Percentiles rank a stretch among this genome's conserved stretches.
Conservation (phyloP, 2,888 invertebrate species). For the Himalopsyche tibetana region DNA sequence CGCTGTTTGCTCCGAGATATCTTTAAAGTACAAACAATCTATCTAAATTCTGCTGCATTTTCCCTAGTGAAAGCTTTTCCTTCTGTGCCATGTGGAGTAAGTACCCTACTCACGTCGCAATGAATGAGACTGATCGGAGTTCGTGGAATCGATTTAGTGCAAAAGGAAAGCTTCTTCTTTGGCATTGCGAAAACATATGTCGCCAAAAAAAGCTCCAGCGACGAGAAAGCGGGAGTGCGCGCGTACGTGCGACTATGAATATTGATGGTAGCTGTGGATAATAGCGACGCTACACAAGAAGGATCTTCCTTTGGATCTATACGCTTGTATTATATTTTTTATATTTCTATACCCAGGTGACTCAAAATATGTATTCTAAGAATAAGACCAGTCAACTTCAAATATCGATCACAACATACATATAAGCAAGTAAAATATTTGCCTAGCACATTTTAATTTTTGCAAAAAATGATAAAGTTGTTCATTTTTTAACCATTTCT, state of each 20-base stretch:
- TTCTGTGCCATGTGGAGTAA: background rate
- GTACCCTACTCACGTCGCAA: conserved; percentile 21
- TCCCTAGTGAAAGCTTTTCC: conserved; percentile 47
- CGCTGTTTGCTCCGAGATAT: background rate
- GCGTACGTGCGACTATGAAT: conserved; percentile 52
- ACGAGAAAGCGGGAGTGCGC: background rate
- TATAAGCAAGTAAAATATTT: too few species aligned
- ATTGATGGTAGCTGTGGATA: conserved; percentile 49
- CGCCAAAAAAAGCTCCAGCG: conserved; percentile 7
- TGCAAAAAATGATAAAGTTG: too few species aligned
- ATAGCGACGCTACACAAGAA: background rate
- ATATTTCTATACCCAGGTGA: too few species aligned
- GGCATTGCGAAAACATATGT: background rate
- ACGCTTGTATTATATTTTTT: too few species aligned
- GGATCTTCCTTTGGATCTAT: background rate
- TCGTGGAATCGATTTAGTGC: conserved; percentile 17
- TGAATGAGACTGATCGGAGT: conserved; percentile 13
- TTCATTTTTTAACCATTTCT: too few species aligned
- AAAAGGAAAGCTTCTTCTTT: background rate
- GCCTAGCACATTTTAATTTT: too few species aligned
- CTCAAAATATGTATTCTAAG: too few species aligned
- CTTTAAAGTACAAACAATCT: conserved; percentile 52
- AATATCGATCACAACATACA: too few species aligned
- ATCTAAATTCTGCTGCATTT: conserved; percentile 44
- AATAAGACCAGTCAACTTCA: too few species aligned